A percentile compares a stretch with the other conserved stretches of the same genome.
Conservation (phyloP, 2,113 vertebrate species). For the Corythoichthys intestinalis region DNA sequence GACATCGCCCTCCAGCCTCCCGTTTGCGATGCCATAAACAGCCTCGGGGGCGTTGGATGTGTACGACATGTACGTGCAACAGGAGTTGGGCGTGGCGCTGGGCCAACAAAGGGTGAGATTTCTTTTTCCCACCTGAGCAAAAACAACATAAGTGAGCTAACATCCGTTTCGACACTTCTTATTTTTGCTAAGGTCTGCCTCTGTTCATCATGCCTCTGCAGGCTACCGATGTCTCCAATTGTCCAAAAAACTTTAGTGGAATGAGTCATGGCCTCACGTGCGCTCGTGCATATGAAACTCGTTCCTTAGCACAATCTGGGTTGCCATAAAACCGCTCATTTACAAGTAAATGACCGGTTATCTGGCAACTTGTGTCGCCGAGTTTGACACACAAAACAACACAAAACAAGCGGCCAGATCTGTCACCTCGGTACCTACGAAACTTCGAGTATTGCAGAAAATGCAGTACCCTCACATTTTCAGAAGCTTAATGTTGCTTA, state of each 20-base stretch:
- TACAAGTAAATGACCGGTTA: too few species aligned
- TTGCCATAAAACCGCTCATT: too few species aligned
- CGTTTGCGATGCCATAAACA: conserved; percentile 31
- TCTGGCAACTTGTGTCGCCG: too few species aligned
- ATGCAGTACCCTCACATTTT: too few species aligned
- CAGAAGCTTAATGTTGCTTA: too few species aligned
- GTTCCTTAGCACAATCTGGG: too few species aligned
- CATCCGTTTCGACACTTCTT: background rate
- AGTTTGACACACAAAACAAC: too few species aligned
- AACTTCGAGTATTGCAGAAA: too few species aligned
- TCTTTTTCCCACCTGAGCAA: conserved; percentile 16
- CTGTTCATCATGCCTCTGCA: background rate
- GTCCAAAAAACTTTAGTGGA: background rate
- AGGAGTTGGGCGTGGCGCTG: conserved; percentile 14
- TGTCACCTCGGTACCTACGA: too few species aligned
- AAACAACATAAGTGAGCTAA: background rate
- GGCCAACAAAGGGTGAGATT: conserved; percentile 46
- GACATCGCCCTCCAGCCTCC: rapidly evolving
- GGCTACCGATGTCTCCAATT: background rate
- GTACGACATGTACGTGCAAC: conserved; percentile 52
- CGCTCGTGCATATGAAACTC: too few species aligned
- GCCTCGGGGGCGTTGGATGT: rapidly evolving
- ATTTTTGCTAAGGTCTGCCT: background rate
- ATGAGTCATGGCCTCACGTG: background rate
- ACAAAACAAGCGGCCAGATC: too few species aligned